Percentiles rank a stretch among this genome's conserved stretches.
Conservation (phyloP, 1,140 invertebrate species). For the Amphibalanus amphitrite region DNA sequence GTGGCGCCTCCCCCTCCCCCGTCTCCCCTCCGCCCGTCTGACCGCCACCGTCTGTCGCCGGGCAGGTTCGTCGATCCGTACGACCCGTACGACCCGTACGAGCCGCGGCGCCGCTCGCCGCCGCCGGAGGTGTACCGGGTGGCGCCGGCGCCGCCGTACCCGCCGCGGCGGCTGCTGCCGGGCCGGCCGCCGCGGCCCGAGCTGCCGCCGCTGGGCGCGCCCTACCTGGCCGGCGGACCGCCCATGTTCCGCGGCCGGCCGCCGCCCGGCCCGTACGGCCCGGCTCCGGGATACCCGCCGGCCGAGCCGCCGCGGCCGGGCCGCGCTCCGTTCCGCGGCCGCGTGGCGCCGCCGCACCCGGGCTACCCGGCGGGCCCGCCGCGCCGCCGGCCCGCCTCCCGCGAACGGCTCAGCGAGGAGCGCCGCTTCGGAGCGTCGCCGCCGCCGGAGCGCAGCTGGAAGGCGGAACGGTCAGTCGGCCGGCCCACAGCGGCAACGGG, state of each 20-base stretch:
- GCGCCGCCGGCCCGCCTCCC: conserved; percentile 3
- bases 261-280: conserved; percentile 8
- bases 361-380: conserved; percentile 2
- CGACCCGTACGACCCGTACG: conserved; percentile 4
- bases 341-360: conserved; percentile 5
- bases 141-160: neutral
- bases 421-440: neutral
- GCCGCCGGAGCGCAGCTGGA: neutral
- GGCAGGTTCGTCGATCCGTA: too few species aligned
- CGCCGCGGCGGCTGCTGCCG: neutral
- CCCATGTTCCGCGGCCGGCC: conserved; percentile 6
- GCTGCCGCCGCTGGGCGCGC: too few species aligned
- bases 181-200: neutral
- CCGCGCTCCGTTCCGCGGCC: neutral
- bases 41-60: too few species aligned
- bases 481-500: too few species aligned
- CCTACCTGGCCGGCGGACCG: neutral
- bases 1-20: too few species aligned
- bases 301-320: conserved; percentile 5
- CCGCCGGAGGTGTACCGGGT: neutral
- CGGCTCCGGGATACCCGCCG: neutral
- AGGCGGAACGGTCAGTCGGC: neutral
- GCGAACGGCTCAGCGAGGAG: conserved; percentile 11
- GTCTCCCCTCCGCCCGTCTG: too few species aligned
- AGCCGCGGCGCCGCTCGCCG: neutral